Base-by-base conservation (phyloP, 2,113 vertebrate genomes). In the Ailurus styani region DNA sequence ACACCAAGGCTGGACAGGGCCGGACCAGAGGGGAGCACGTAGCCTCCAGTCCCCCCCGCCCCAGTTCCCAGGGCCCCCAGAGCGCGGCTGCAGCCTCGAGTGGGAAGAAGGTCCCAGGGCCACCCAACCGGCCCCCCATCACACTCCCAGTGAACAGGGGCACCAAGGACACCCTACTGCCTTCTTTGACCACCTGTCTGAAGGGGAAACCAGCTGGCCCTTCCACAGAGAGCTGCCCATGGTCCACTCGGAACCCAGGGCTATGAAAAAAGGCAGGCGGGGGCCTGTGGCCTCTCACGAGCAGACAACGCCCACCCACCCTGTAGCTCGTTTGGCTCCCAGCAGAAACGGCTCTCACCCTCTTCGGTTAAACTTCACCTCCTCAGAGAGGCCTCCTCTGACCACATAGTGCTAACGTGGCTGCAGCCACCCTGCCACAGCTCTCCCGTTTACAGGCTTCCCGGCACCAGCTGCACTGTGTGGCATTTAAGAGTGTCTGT, bases 401-500 rank as follows among this genome's bases (percentile, higher is more conserved):
- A 40, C 85, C 34, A 45, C 66, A 72, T 2, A 42, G 70, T 13
- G 68, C 37, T 47, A 12, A 45, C 27, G 66, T 21, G 57, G 83
- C 60, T n/a, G 31, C 54, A 31, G 91, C 21, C 14, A 10, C 15
- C 31, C 18, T 50, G 17, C 31, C 40, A 2, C 0, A 3, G 31
- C n/a, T 18, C 91, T 29, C 62, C 72, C 15, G 6, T 31, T 27
- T 6, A 23, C 45, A 72, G 23, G 57, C 23, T 50, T 66, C 88
- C 84, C 1, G 60, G 84, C 34, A 93, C 55, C 17, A 15, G 13
- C 13, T 0, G 0, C 55, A 50, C 11, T 7, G 4, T 4, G 40
- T 14, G 17, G 54, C 6, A 14, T 1, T 23, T 27, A 21, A 37
- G 5, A 1, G 11, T 0, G 0, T 18, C 34, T 45, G 37, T 9